Evolutionary conservation across 2,113 vertebrate genomes (phyloP), one percentile per base, ranked within the genome.

Genomic region (Accipiter cooperii): DNA sequence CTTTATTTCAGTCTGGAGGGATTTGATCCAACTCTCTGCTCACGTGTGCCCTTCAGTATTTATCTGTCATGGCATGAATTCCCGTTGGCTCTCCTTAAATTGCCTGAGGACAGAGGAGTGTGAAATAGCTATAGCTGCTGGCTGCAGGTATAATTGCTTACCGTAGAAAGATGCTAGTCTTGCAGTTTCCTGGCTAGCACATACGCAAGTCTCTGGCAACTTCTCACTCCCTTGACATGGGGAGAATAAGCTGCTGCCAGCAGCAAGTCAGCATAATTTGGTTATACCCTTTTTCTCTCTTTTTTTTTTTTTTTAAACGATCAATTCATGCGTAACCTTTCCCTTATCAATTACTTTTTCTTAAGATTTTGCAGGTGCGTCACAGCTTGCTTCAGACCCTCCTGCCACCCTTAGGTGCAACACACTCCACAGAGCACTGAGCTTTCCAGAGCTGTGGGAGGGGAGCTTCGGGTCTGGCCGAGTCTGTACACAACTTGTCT

Each of bases 381-480:
- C 33, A 20, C 60, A 61, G 36, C 22, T 84, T 7, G 2, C 63
- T 77, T 71, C 68, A 74, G 28, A 33, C 15, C 51, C 33, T 81
- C 49, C 80, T 46, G 71, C 31, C 63, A 71, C 24, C 9, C 38
- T 52, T 26, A 63, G 38, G 28, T 77, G 51, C 33, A 65, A 38
- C 19, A 20, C 9, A 5, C 5, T 47, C 15, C 34, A 58, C 54
- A 58, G 49, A 66, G n/a, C 2, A 0, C 28, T 28, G 40, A 55
- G 58, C 9, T 66, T 93, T 61, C 42, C 49, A 58, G 38, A 40
- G 26, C 36, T 46, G 19, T 0, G 0, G 40, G 34, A 76, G 36
- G 40, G 21, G 13, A 70, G 18, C 20, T 78, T 52, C 0, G 0
- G 12, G 33, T 24, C 54, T 10, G 6, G 17, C 3, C 0, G 2